Base-by-base conservation (phyloP, 2,113 vertebrate species). In the Entelurus aequoreus region DNA sequence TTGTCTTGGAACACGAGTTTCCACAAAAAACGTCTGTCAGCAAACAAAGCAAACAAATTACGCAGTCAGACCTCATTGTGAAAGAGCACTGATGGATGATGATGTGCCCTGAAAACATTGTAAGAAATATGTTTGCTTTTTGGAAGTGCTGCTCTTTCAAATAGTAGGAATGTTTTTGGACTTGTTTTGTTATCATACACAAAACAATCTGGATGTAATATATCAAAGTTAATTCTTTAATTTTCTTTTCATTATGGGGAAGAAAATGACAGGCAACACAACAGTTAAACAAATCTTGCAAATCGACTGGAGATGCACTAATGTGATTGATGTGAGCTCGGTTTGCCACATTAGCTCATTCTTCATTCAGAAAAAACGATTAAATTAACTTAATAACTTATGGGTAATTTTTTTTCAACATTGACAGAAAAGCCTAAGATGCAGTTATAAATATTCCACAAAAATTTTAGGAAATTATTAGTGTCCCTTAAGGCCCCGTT, bases 31-130 rank as follows among this genome's bases (percentile, higher is more conserved):
- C 66, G 57, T 72, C 84, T 85, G 76, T 73, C 77, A 84, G 84
- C 82, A 78, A 79, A 84, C 77, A 86, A 83, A 85, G 79, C 72
- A 75, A 78, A 83, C 76, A 87, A 84, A 87, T 82, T 76, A 76
- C 81, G 67, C 71, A 79, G 80, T 79, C 79, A 63, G 68, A 76
- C 65, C 55, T 85, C 66, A 81, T 82, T 79, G 79, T 63, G 64
- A 76, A 78, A 64, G 14, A 61, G 67, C 16, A 4, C 37, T 79
- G 87, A 85, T 79, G 74, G 79, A 85, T 87, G 75, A 77, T 65
- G 78, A 82, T 70, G 67, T 57, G 70, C 66, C 56, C 63, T 47
- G 70, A 75, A 84, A 84, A 78, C 67, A 69, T 58, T 69, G 59
- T 49, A 72, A 80, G 68, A 80, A 80, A 70, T 56, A 58, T 50